These are phyloP conservation scores for Micromesistius poutassou DNA, from an alignment of 2,797 vertebrate species.

Conservation along the genomic window DNA sequence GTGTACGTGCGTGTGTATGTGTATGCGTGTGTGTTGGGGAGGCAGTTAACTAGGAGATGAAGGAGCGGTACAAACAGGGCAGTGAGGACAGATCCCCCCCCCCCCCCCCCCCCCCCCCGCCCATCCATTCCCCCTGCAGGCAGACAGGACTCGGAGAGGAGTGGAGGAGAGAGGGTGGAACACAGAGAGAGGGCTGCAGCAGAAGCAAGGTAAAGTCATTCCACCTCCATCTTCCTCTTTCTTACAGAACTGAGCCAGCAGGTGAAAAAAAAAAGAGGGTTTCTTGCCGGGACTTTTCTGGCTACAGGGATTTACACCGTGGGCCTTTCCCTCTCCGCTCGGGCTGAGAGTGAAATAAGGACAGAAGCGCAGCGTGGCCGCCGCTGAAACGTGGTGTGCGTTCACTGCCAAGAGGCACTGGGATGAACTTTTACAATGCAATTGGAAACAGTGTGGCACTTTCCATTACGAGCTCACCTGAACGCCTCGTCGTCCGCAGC, in stretches of 20 bases:
- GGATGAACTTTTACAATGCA: conserved; percentile 35
- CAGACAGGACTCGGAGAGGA: background rate
- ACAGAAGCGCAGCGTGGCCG: conserved; percentile 25
- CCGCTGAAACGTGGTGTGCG: conserved; percentile 23
- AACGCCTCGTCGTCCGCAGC: background rate
- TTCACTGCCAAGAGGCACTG: conserved; percentile 3
- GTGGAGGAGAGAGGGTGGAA: background rate
- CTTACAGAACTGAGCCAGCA: conserved; percentile 22
- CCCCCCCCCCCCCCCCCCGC: no score
- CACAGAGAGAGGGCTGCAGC: background rate
- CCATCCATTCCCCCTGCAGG: no score
- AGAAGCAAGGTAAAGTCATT: conserved; percentile 18
- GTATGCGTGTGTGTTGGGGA: no score
- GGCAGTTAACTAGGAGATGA: no score
- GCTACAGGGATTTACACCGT: conserved; percentile 28
- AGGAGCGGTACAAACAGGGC: background rate
- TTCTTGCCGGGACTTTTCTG: conserved; percentile 33
- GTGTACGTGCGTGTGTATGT: background rate
- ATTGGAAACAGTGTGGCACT: conserved; percentile 22
- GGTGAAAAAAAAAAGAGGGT: conserved; percentile 42
- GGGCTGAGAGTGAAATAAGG: conserved; percentile 46
- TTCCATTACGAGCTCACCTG: background rate
- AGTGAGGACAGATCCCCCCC: no score
- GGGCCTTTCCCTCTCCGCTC: no score
- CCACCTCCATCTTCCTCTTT: conserved; percentile 43